These are phyloP conservation scores for Tachysurus fulvidraco DNA, from an alignment of 2,113 vertebrate genomes.

Conservation along the genomic window DNA sequence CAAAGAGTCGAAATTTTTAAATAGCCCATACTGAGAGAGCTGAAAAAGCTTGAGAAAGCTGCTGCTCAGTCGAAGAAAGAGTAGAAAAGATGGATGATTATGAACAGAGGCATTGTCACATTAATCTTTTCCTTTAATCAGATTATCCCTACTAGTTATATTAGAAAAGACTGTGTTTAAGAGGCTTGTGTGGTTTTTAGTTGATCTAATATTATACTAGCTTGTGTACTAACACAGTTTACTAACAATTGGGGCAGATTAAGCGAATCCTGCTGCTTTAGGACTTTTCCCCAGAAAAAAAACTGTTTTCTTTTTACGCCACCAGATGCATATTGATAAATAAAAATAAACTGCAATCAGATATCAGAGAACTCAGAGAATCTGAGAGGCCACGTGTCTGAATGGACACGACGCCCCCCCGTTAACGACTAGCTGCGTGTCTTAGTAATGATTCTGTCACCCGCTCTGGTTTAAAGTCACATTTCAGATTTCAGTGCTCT, in stretches of 20 bases:
- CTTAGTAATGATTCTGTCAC: not conserved
- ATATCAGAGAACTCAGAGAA: not conserved
- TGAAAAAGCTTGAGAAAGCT: no score
- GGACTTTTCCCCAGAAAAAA: not conserved
- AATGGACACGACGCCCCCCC: not conserved
- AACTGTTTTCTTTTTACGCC: not conserved
- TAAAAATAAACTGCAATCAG: slow-evolving; percentile 13
- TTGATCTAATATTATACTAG: not conserved
- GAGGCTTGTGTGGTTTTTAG: not conserved
- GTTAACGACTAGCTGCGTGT: not conserved
- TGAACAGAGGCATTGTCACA: not conserved
- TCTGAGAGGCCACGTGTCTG: not conserved
- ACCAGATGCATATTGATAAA: not conserved
- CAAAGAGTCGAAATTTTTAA: not conserved
- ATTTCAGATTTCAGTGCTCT: not conserved
- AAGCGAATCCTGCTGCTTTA: not conserved
- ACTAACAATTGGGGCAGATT: not conserved
- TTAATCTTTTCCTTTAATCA: not conserved
- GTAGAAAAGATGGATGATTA: not conserved
- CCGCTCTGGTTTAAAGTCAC: slow-evolving; percentile 4
- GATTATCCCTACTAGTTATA: not conserved
- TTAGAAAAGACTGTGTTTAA: not conserved
- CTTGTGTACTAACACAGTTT: not conserved
- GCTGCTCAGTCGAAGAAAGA: not conserved
- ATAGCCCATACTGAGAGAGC: not conserved